Conservation (phyloP, 2,888 invertebrate species). For the Drosophila falleni region DNA sequence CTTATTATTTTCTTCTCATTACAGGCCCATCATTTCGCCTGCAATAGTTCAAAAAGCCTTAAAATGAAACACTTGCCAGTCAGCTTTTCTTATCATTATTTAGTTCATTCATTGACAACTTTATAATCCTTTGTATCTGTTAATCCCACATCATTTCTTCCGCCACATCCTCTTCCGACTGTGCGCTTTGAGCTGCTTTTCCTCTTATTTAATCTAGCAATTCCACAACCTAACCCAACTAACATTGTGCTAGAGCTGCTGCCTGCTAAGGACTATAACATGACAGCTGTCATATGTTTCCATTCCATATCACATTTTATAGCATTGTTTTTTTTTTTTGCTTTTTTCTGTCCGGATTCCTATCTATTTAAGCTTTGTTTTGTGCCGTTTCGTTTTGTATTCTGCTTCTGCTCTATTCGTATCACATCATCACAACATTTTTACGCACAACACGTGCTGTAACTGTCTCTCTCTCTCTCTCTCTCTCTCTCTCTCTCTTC, state of each 20-base stretch:
- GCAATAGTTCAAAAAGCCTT: conserved; percentile 6
- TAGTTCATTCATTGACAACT: conserved; percentile 68
- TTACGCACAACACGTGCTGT: conserved; percentile 68
- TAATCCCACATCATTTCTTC: conserved; percentile 60
- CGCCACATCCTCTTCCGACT: conserved; percentile 39
- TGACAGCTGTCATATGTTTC: conserved; percentile 78
- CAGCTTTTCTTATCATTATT: conserved; percentile 52
- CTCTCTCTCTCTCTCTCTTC: neutral
- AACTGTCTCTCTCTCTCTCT: neutral
- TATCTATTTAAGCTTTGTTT: conserved; percentile 58
- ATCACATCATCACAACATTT: conserved; percentile 37
- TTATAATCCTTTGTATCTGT: conserved; percentile 68
- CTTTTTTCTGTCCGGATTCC: conserved; percentile 24
- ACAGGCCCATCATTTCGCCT: neutral
- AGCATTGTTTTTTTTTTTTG: conserved; percentile 38
- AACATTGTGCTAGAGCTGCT: conserved; percentile 52
- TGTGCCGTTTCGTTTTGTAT: conserved; percentile 48
- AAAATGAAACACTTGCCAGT: conserved; percentile 35
- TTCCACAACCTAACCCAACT: conserved; percentile 77
- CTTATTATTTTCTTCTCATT: neutral
- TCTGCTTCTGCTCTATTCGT: conserved; percentile 31
- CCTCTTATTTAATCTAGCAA: conserved; percentile 59
- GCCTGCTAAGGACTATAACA: conserved; percentile 65
- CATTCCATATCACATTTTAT: conserved; percentile 58
- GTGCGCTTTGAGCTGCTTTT: conserved; percentile 13